Conservation (phyloP, 2,797 vertebrate genomes). For the Eospalax fontanierii region DNA sequence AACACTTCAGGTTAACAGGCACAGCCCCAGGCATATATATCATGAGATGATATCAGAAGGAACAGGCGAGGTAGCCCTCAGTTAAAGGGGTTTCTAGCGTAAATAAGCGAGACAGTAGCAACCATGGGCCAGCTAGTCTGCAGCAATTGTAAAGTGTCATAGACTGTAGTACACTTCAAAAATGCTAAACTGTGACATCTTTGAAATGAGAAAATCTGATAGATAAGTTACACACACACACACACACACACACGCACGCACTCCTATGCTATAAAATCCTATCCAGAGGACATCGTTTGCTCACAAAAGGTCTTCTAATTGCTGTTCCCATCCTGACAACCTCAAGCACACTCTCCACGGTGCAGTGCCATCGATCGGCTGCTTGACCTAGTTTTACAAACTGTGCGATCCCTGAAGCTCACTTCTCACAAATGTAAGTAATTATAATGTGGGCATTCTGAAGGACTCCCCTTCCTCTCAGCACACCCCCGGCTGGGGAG, state of each 20-base stretch:
- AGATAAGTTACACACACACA: not conserved
- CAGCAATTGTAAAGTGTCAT: not conserved
- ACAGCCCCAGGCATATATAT: not conserved
- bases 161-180: not conserved
- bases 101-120: not conserved
- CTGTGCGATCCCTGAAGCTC: conserved; percentile 13
- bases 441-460: conserved; percentile 62
- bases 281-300: conserved; percentile 31
- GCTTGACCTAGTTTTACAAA: conserved; percentile 43
- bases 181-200: not conserved
- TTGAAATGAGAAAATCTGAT: not conserved
- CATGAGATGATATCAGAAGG: not conserved
- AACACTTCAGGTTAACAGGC: not conserved
- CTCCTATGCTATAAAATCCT: not conserved
- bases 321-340: conserved; percentile 59
- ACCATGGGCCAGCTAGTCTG: not conserved
- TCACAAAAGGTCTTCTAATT: conserved; percentile 64
- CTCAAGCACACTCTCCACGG: conserved; percentile 75
- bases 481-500: not conserved
- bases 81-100: not conserved
- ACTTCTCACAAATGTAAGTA: conserved; percentile 61
- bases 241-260: not conserved
- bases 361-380: not conserved
- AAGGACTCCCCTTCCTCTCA: conserved; percentile 55
- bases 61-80: not conserved